Percentiles rank a stretch among this genome's conserved stretches.
Conservation (phyloP, 2,797 vertebrate genomes). For the Esox lucius region DNA sequence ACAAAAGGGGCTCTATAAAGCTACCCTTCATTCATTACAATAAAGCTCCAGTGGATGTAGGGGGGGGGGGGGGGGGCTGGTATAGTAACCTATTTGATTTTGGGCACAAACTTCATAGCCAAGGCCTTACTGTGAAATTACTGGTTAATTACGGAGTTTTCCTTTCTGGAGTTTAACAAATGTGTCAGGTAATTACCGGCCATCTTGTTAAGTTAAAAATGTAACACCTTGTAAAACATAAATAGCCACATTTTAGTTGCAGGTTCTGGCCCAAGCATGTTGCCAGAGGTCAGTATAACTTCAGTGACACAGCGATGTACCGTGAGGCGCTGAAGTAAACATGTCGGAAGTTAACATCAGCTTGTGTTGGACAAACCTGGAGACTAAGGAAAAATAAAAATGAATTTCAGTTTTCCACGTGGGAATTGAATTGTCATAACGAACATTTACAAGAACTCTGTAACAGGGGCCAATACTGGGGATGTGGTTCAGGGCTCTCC, state of each 20-base stretch:
- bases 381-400: conserved; percentile 50
- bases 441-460: conserved; percentile 71
- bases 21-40: conserved; percentile 22
- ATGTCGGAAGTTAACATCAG: not conserved
- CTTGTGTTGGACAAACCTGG: conserved; percentile 16
- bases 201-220: conserved; percentile 67
- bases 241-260: conserved; percentile 38
- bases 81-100: conserved; percentile 15
- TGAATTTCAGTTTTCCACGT: conserved; percentile 75
- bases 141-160: conserved; percentile 36
- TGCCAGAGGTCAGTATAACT: conserved; percentile 25
- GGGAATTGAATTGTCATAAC: conserved; percentile 59
- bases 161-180: conserved; percentile 50
- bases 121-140: conserved; percentile 27
- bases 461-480: conserved; percentile 60
- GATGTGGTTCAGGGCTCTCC: conserved; percentile 54
- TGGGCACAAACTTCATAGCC: conserved; percentile 18
- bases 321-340: not conserved
- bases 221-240: conserved; percentile 69
- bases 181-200: conserved; percentile 57
- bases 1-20: conserved; percentile 67
- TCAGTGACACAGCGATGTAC: not conserved
- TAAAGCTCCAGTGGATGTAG: conserved; percentile 33
- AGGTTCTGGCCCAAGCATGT: conserved; percentile 17
- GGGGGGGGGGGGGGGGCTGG: conserved; percentile 32